Base-by-base conservation (phyloP, 2,888 invertebrate species). In the Helicoverpa assulta region DNA sequence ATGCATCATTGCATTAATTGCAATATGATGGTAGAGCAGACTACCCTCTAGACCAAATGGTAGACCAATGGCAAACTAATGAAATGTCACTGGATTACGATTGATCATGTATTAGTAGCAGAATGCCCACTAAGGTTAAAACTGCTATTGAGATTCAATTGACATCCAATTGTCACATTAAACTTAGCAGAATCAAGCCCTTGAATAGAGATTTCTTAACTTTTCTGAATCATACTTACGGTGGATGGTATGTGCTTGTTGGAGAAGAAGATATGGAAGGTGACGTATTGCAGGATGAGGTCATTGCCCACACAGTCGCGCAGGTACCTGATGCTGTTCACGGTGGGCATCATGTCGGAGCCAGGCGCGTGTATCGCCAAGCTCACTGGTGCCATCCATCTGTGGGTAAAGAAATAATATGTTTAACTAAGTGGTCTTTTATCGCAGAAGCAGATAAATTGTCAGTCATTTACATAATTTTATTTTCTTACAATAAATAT, bases 191-290 rank as follows among this genome's bases (percentile, higher is more conserved):
- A 26, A 26, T 26, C 26, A 4, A 26, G 26, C 4, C 4, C 26
- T 4, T 26, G 26, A 26, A 26, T 26, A 26, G 26, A 26, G 26
- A 26, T 26, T 26, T 26, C 26, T 26, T 26, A 26, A 26, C 26
- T 26, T 4, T 26, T 26, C 26, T 26, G 26, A 55, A 51, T 47
- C 14, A 14, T 10, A 29, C 90, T 89, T 66, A 95, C 95, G 86
- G 87, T 89, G 74, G 81, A 97, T 67, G 98, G 98, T 90, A 98
- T 97, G 93, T 98, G 98, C 88, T 98, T 98, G 87, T 97, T 97
- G 86, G 98, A 97, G 94, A 98, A 99, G 94, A 98, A 98, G 64
- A 99, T 91, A 91, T 99, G 99, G 96, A 99, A 99, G 77, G 98
- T 98, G 91, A 98, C 98, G 89, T 96, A 97, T 87, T 98, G 97